Evolutionary conservation across 1,140 invertebrate species (phyloP).

Genomic region (Venustaconcha ellipsiformis): DNA sequence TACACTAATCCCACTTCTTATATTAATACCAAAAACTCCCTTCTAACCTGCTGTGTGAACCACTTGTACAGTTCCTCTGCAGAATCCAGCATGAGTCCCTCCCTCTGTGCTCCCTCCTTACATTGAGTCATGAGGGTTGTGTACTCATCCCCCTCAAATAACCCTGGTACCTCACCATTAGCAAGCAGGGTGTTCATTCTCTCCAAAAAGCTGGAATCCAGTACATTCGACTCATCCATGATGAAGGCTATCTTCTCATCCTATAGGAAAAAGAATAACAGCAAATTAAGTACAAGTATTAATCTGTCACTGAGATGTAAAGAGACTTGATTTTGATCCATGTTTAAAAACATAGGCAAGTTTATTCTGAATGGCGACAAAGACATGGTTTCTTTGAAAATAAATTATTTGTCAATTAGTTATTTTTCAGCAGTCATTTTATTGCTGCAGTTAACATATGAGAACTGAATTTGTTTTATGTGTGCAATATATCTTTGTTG

Average conservation of each 20-base stretch:
- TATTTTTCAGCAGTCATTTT: too few species aligned
- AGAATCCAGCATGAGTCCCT: conserved; percentile 98
- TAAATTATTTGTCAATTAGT: too few species aligned
- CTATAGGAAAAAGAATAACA: conserved; percentile 34
- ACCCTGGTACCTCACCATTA: conserved; percentile 91
- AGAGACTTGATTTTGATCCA: too few species aligned
- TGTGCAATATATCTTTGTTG: too few species aligned
- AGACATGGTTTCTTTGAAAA: too few species aligned
- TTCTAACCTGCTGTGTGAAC: conserved; percentile 85
- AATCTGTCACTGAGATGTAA: too few species aligned
- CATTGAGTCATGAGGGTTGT: conserved; percentile 99
- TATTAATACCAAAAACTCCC: not conserved
- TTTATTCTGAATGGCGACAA: too few species aligned
- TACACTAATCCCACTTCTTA: too few species aligned
- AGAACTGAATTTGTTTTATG: too few species aligned
- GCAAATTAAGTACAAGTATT: too few species aligned
- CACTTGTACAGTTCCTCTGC: conserved; percentile 99
- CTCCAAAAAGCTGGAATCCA: conserved; percentile 98
- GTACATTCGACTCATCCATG: conserved; percentile 98
- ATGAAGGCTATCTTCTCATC: conserved; percentile 99
- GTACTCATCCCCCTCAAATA: conserved; percentile 89
- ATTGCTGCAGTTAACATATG: too few species aligned
- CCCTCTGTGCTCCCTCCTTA: conserved; percentile 97
- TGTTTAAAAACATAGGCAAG: too few species aligned
- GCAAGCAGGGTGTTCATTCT: conserved; percentile 99